phyloP scores from a whole-genome alignment of 64 coral and sea anemone genomes.

The Cladopsammia gracilis region DNA sequence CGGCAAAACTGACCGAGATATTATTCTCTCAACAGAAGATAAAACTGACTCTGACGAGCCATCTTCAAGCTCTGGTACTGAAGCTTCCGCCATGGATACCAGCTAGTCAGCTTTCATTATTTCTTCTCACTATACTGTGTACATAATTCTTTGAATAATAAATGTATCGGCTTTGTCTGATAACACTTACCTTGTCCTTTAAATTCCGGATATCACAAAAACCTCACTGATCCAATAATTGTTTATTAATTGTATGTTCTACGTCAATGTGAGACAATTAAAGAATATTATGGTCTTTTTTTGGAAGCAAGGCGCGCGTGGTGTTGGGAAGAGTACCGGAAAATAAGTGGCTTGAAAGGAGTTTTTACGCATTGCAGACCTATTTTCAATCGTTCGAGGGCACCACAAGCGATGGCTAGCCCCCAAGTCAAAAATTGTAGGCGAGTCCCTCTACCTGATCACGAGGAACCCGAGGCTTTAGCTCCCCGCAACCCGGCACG shows the following conservation, averaged over 20 bases:
- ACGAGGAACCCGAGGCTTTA: constrained; percentile 86
- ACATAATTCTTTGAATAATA: neutral
- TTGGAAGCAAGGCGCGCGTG: too few relatives aligned
- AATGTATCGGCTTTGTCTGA: neutral
- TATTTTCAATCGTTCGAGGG: constrained; percentile 28
- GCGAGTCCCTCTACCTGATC: constrained; percentile 82
- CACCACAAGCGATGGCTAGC: constrained; percentile 91
- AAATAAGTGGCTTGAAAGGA: too few relatives aligned
- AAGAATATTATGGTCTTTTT: too few relatives aligned
- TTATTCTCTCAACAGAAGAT: constrained; percentile 24
- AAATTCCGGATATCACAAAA: too few relatives aligned
- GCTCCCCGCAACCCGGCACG: constrained; percentile 64
- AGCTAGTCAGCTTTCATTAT: neutral
- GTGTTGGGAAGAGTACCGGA: too few relatives aligned
- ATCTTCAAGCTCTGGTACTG: constrained; percentile 1
- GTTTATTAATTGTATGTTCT: too few relatives aligned
- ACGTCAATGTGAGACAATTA: too few relatives aligned
- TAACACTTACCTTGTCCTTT: too few relatives aligned
- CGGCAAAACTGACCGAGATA: neutral
- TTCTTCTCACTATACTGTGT: neutral
- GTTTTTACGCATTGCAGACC: too few relatives aligned
- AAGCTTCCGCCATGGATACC: constrained; percentile 23
- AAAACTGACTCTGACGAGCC: constrained; percentile 28
- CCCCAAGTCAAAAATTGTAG: constrained; percentile 78
- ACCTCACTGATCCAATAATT: too few relatives aligned